Conservation (phyloP, 2,888 invertebrate genomes). For the Acleris emargana region DNA sequence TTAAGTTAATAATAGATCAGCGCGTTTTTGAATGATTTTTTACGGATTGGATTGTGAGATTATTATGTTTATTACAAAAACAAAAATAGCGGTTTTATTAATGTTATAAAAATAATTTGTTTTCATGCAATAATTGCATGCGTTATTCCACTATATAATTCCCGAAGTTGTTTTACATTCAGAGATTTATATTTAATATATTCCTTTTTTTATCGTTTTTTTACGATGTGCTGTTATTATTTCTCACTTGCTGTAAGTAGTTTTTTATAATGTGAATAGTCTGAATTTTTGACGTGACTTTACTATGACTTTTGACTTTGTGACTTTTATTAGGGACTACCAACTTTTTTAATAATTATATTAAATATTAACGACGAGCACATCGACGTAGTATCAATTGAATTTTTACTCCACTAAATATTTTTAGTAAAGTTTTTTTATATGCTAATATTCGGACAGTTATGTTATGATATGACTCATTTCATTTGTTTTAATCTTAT, state of each 20-base stretch:
- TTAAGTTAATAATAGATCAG: neutral
- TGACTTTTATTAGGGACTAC: neutral
- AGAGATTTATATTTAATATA: neutral
- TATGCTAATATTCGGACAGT: no score
- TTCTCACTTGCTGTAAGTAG: constrained; percentile 36
- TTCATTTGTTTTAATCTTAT: no score
- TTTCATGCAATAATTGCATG: neutral
- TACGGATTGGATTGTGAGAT: no score
- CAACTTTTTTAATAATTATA: no score
- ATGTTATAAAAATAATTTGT: neutral
- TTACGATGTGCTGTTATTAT: constrained; percentile 9
- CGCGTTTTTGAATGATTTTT: neutral
- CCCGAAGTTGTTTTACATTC: neutral
- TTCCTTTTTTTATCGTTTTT: no score
- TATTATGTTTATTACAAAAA: no score
- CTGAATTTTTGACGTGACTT: constrained; percentile 57
- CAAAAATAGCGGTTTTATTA: no score
- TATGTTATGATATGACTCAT: no score
- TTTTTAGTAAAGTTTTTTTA: no score
- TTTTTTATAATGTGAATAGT: constrained; percentile 45
- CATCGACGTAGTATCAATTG: no score
- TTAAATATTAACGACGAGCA: no score
- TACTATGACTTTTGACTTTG: constrained; percentile 49
- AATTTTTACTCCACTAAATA: no score
- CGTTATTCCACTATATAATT: neutral